Base-by-base conservation (phyloP, 2,888 invertebrate genomes). In the Furcula furcula region DNA sequence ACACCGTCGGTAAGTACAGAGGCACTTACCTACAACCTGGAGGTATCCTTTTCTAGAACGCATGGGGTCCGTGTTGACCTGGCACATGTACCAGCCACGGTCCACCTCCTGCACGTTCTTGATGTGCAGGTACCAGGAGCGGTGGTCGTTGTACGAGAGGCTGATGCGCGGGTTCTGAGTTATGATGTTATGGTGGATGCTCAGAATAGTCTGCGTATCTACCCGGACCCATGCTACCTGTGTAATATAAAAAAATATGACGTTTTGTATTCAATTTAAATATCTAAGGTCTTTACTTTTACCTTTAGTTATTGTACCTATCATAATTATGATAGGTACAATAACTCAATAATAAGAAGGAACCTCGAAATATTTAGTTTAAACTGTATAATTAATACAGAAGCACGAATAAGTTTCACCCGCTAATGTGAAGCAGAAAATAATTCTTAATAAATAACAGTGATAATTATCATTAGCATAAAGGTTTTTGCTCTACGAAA, bases 11-110 rank as follows among this genome's bases (percentile, higher is more conserved):
- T n/a, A n/a, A n/a, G n/a, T n/a, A n/a, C n/a, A n/a, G n/a, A n/a
- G n/a, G n/a, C n/a, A 90, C 94, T 92, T 72, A 97, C 97, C 97
- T 25, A 97, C 96, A 53, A 97, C 96, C 90, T 97, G 96, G 18
- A 97, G 90, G 75, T 96, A 97, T 34, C 97, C 97, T 72, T 96
- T 95, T 36, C 95, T 91, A 41, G 95, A 95, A 51, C 96, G 91
- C 97, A 97, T 97, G n/a, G 97, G 97, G 80, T 97, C 96, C 0
- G 97, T 97, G 83, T 97, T 97, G 54, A 97, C 94, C 82, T 97
- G 96, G 73, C 96, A 96, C 96, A 96, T 96, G 68, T 92, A 97
- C 96, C 96, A 97, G 40, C 97, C 97, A 1, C 96, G 91, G 83
- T 97, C 97, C 26, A 92, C 91, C 76, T 97, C 96, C 70, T 96